Evolutionary conservation across 2,888 invertebrate species (phyloP).

Genomic region (Epistrophella euchroma): DNA sequence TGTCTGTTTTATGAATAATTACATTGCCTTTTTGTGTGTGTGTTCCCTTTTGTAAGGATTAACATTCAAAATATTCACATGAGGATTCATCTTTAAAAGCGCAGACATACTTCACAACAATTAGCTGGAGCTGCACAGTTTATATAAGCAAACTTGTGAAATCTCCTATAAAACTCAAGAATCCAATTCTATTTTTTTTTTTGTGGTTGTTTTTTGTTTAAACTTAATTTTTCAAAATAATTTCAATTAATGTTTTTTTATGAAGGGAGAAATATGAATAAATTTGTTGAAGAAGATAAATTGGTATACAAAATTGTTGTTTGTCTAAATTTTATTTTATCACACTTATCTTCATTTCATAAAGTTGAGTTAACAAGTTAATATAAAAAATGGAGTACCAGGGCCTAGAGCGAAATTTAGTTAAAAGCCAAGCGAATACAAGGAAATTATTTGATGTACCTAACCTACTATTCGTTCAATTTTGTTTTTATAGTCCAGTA

Average conservation of each 20-base stretch:
- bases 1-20: conserved; percentile 57
- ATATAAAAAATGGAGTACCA: no score
- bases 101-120: background rate
- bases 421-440: no score
- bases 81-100: background rate
- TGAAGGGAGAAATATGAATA: background rate
- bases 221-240: background rate
- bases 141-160: background rate
- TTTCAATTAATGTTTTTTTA: background rate
- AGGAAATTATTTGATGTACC: no score
- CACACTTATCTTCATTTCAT: no score
- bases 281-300: background rate
- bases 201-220: background rate
- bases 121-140: background rate
- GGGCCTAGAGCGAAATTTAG: no score
- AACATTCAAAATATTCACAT: conserved; percentile 7
- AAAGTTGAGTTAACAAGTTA: no score
- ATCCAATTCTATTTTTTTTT: background rate
- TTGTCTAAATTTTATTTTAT: background rate
- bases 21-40: conserved; percentile 23
- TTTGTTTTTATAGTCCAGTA: no score
- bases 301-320: background rate
- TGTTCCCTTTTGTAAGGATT: conserved; percentile 22
- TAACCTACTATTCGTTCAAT: no score
- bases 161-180: background rate